These are phyloP conservation scores for Takifugu flavidus DNA, from an alignment of 2,113 vertebrate species.

Conservation along the genomic window DNA sequence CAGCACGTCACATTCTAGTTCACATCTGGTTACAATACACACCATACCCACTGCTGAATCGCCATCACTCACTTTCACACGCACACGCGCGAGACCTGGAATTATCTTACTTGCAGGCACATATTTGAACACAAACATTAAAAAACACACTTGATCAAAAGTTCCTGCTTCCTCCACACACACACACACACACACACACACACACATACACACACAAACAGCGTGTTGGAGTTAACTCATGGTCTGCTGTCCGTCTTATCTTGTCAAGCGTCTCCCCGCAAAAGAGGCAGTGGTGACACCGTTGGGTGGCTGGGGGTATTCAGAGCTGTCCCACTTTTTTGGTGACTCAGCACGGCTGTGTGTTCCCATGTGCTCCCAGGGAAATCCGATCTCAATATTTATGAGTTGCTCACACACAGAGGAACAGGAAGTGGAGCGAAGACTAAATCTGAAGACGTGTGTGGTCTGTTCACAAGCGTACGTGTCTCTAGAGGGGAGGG, in stretches of 20 bases:
- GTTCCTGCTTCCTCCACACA: too few relatives aligned
- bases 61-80: constrained; percentile 51
- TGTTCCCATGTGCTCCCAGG: constrained; percentile 62
- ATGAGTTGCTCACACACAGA: constrained; percentile 43
- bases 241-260: not conserved
- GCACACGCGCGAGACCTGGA: constrained; percentile 47
- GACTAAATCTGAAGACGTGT: constrained; percentile 65
- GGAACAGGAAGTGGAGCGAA: constrained; percentile 60
- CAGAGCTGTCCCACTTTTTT: constrained; percentile 45
- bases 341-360: constrained; percentile 70
- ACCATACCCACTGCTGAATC: constrained; percentile 53
- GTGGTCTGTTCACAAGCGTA: constrained; percentile 65
- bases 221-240: too few relatives aligned
- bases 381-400: constrained; percentile 72
- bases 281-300: constrained; percentile 6
- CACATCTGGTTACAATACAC: constrained; percentile 82
- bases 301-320: constrained; percentile 11
- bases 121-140: constrained; percentile 11
- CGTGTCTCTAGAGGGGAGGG: constrained; percentile 43
- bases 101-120: constrained; percentile 18
- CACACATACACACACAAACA: too few relatives aligned
- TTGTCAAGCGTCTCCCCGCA: not conserved
- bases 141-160: not conserved
- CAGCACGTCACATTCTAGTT: constrained; percentile 77
- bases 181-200: too few relatives aligned